Percentiles rank a stretch among this genome's conserved stretches.
Evolutionary conservation across 1,140 invertebrate species (phyloP).

Genomic region (Drosophila nasuta): DNA sequence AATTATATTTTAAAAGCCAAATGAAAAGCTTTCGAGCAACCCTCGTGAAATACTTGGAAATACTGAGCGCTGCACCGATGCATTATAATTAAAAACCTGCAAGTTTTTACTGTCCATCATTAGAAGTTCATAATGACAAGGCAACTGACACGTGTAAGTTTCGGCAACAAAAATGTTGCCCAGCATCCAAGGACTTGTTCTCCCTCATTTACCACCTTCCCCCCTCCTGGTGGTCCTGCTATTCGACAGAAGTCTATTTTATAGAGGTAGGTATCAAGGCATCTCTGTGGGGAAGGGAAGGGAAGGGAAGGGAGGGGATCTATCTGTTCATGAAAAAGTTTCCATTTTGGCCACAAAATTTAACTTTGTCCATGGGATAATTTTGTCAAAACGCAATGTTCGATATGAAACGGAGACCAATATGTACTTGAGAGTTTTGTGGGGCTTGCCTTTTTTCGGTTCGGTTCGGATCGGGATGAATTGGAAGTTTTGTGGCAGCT

Average conservation of each 20-base stretch:
- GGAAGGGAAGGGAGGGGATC: not conserved
- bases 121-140: conserved; percentile 60
- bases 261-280: no score
- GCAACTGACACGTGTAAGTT: conserved; percentile 71
- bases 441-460: conserved; percentile 4
- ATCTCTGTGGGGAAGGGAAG: not conserved
- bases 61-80: conserved; percentile 10
- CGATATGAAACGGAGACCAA: conserved; percentile 40
- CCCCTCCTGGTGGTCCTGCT: not conserved
- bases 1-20: no score
- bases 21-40: not conserved
- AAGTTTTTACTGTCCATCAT: conserved; percentile 54
- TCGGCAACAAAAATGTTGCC: conserved; percentile 33
- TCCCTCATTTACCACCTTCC: not conserved
- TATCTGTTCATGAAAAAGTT: conserved; percentile 24
- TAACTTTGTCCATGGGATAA: conserved; percentile 69
- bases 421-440: conserved; percentile 31
- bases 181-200: conserved; percentile 46
- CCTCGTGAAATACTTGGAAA: not conserved
- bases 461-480: not conserved
- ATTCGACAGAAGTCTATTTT: not conserved
- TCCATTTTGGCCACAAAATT: conserved; percentile 57
- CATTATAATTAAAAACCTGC: conserved; percentile 68
- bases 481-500: not conserved
- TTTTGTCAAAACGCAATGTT: conserved; percentile 79